These are phyloP conservation scores for Ophonus ardosiacus DNA, from an alignment of 2,888 invertebrate species.

Conservation along the genomic window DNA sequence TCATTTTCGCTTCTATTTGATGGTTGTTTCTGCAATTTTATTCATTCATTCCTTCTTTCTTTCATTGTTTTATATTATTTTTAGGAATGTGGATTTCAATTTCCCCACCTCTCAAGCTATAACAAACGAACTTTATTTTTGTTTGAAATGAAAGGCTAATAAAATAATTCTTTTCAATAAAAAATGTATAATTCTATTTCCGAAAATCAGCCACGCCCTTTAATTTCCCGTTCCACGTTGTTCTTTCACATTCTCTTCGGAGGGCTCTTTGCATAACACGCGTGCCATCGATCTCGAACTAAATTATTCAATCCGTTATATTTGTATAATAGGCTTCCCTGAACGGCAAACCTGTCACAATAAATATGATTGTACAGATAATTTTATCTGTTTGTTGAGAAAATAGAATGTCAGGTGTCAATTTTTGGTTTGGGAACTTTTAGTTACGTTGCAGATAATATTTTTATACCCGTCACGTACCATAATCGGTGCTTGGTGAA, in stretches of 20 bases:
- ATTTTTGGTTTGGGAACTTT: conserved; percentile 32
- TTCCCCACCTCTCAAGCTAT: too few relatives aligned
- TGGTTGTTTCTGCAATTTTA: too few relatives aligned
- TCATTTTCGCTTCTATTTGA: too few relatives aligned
- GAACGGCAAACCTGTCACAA: conserved; percentile 36
- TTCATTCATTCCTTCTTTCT: too few relatives aligned
- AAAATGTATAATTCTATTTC: conserved; percentile 11
- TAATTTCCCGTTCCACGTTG: neutral
- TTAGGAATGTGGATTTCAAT: too few relatives aligned
- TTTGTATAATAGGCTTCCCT: conserved; percentile 42
- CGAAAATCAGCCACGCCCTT: conserved; percentile 17
- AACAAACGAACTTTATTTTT: too few relatives aligned
- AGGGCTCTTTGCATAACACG: neutral
- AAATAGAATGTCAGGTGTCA: conserved; percentile 52
- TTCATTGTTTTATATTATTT: too few relatives aligned
- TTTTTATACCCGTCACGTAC: conserved; percentile 20
- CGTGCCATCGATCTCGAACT: conserved; percentile 39
- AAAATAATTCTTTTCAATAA: neutral
- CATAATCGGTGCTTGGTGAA: neutral
- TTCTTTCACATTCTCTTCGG: conserved; percentile 21
- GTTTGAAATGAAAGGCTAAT: too few relatives aligned
- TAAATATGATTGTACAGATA: conserved; percentile 49
- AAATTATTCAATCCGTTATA: conserved; percentile 53
- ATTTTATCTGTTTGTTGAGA: conserved; percentile 47
- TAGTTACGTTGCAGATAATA: conserved; percentile 29